Percentiles rank a stretch among this genome's conserved stretches.
phyloP scores from a whole-genome alignment of 2,888 invertebrate genomes.

The Tenodera sinensis region DNA sequence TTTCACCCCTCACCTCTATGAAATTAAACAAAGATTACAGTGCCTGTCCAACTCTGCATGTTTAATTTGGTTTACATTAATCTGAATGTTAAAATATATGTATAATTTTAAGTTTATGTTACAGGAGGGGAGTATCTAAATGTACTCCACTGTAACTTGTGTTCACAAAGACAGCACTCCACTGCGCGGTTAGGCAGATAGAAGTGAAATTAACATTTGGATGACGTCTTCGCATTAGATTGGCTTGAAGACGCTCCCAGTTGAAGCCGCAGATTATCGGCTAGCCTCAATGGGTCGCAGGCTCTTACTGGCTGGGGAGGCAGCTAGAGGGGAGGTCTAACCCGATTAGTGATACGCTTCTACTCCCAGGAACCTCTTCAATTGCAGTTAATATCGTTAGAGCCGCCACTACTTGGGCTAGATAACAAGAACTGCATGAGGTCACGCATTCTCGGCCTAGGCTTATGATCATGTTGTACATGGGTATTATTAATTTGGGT shows the following conservation, averaged over 20 bases:
- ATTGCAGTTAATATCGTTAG: not conserved
- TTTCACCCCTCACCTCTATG: no score
- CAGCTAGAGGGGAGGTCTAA: not conserved
- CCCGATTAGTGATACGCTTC: not conserved
- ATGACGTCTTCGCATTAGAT: not conserved
- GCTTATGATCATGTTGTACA: no score
- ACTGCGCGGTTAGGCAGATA: no score
- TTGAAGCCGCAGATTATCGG: not conserved
- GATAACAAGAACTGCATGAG: not conserved
- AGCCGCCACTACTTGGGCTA: not conserved
- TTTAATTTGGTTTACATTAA: no score
- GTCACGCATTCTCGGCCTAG: not conserved
- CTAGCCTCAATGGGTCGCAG: not conserved
- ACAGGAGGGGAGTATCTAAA: no score
- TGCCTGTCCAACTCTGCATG: no score
- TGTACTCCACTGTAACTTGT: no score
- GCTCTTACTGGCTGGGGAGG: not conserved
- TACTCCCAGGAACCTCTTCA: not conserved
- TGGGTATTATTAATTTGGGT: no score
- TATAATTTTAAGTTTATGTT: no score
- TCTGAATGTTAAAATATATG: no score
- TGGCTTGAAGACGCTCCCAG: not conserved
- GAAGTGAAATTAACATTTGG: not conserved
- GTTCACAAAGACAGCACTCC: no score
- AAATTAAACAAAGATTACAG: no score